Conservation (phyloP, 2,797 vertebrate genomes). For the Xiphophorus birchmanni region DNA sequence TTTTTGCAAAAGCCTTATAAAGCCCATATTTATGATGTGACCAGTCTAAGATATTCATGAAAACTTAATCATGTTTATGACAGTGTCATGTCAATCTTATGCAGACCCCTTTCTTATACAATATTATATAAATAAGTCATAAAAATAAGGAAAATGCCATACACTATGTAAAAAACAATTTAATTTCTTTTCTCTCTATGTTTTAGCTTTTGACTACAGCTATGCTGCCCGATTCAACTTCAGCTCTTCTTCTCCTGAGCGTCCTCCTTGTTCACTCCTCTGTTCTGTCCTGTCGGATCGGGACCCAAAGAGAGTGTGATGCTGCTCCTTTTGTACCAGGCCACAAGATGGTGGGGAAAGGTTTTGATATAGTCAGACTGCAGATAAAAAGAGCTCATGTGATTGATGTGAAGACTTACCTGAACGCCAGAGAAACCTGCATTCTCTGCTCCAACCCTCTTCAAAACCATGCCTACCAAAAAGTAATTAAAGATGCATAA, state of each 20-base stretch:
- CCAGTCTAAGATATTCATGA: too few species aligned
- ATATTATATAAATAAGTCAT: not conserved
- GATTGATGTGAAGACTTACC: constrained; percentile 38
- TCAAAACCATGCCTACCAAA: constrained; percentile 29
- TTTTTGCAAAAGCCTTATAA: too few species aligned
- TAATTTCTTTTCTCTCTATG: not conserved
- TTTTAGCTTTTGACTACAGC: constrained; percentile 2
- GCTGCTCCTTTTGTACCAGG: constrained; percentile 50
- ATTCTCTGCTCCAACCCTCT: constrained; percentile 36
- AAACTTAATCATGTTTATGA: too few species aligned
- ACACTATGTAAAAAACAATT: not conserved
- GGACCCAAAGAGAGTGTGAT: constrained; percentile 8
- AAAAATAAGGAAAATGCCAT: not conserved
- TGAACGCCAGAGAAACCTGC: not conserved
- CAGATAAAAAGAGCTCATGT: constrained; percentile 19
- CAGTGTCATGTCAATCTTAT: too few species aligned
- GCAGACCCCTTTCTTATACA: not conserved
- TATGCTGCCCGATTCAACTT: constrained; percentile 21
- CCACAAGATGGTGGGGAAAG: constrained; percentile 53
- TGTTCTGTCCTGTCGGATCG: constrained; percentile 11
- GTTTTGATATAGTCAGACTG: constrained; percentile 47
- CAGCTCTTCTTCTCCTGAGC: constrained; percentile 15
- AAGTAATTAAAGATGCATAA: constrained; percentile 31
- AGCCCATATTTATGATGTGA: too few species aligned
- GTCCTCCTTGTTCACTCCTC: constrained; percentile 32